Conservation (phyloP, 2,113 vertebrate species). For the Progne subis region DNA sequence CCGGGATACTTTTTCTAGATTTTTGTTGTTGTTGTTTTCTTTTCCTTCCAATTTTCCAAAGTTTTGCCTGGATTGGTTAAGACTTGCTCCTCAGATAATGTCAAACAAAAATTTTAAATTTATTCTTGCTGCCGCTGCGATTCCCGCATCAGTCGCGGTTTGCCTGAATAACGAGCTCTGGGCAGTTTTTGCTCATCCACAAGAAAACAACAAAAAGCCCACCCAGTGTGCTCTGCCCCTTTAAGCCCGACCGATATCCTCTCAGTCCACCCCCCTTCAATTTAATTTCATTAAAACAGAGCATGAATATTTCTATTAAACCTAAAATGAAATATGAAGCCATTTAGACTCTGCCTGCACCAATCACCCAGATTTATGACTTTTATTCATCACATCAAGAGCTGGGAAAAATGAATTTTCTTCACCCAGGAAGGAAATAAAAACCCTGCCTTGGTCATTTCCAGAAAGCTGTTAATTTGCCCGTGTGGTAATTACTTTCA, state of each 20-base stretch:
- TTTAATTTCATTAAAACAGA: slow-evolving; percentile 99
- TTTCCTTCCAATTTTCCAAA: background rate
- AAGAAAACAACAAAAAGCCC: slow-evolving; percentile 21
- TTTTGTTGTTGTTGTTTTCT: background rate
- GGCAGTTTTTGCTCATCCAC: background rate
- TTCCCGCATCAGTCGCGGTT: background rate
- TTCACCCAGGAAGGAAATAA: slow-evolving; percentile 89
- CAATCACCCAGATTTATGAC: slow-evolving; percentile 97
- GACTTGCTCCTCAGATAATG: background rate
- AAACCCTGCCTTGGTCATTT: slow-evolving; percentile 90
- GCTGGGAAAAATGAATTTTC: slow-evolving; percentile 94
- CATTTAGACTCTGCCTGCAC: slow-evolving; percentile 97
- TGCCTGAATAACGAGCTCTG: background rate
- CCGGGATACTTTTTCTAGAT: background rate
- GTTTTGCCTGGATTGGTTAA: background rate
- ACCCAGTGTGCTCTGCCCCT: slow-evolving; percentile 47
- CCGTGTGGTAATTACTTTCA: slow-evolving; percentile 96
- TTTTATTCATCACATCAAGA: slow-evolving; percentile 97
- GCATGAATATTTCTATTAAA: slow-evolving; percentile 99
- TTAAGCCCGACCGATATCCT: slow-evolving; percentile 57
- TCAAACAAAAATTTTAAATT: background rate
- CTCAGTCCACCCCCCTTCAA: slow-evolving; percentile 77
- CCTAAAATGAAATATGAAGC: slow-evolving; percentile 98
- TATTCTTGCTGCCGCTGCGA: accelerated
- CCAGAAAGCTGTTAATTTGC: slow-evolving; percentile 96